Evolutionary conservation across 2,888 invertebrate species (phyloP).

Genomic region (Phorcus lineatus): DNA sequence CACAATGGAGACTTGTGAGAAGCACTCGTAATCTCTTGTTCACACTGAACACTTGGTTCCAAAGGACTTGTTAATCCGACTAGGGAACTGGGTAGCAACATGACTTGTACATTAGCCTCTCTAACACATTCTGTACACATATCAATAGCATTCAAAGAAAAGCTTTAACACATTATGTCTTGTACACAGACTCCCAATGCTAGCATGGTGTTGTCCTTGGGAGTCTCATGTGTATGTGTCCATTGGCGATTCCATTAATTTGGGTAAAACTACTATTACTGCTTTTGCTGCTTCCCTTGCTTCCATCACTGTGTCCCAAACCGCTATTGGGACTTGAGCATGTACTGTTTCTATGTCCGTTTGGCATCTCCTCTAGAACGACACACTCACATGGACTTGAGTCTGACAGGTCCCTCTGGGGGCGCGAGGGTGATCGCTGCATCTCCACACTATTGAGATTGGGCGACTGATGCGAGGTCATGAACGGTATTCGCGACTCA

Average conservation of each 20-base stretch:
- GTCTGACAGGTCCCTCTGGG: not conserved
- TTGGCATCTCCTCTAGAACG: slow-evolving; percentile 44
- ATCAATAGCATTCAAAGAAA: not conserved
- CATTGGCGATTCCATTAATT: slow-evolving; percentile 71
- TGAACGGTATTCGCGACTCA: slow-evolving; percentile 19
- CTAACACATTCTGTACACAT: not conserved
- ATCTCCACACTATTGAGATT: slow-evolving; percentile 15
- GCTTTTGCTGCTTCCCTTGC: slow-evolving; percentile 69
- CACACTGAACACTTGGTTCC: too few relatives aligned
- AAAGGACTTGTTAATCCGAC: not conserved
- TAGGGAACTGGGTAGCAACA: slow-evolving; percentile 1
- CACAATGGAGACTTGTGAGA: not conserved
- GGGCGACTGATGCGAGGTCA: not conserved
- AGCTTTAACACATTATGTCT: not conserved
- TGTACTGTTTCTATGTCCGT: slow-evolving; percentile 48
- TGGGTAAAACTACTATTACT: slow-evolving; percentile 69
- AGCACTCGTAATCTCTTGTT: not conserved
- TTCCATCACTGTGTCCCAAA: slow-evolving; percentile 54
- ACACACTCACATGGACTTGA: slow-evolving; percentile 59
- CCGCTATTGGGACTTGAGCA: slow-evolving; percentile 63
- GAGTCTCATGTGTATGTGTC: slow-evolving; percentile 73
- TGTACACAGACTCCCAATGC: slow-evolving; percentile 21
- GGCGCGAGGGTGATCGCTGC: slow-evolving; percentile 16
- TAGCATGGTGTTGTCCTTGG: slow-evolving; percentile 68
- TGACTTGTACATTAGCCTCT: not conserved